Percentiles rank a stretch among this genome's conserved stretches.
Evolutionary conservation across 1,140 invertebrate genomes (phyloP).

Genomic region (Spodoptera litura): DNA sequence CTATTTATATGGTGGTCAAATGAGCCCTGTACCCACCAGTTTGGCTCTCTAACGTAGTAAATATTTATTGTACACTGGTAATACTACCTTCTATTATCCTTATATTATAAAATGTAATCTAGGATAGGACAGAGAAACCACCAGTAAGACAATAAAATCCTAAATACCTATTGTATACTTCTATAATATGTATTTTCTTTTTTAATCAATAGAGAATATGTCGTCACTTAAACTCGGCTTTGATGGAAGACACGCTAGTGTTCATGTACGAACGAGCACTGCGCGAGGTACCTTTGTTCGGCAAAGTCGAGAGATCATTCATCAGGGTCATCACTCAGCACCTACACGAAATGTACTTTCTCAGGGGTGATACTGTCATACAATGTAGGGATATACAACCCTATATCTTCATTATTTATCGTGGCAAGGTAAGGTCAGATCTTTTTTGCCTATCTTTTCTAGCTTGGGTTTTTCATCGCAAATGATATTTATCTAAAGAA

Average conservation of each 20-base stretch:
- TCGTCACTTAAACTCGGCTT: slow-evolving; percentile 75
- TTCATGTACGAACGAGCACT: slow-evolving; percentile 83
- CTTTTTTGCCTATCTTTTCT: too few species aligned
- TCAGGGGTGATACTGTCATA: slow-evolving; percentile 79
- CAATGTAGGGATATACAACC: slow-evolving; percentile 79
- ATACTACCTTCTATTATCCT: too few species aligned
- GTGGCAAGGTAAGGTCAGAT: slow-evolving; percentile 69
- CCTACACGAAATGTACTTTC: slow-evolving; percentile 81
- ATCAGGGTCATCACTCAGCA: slow-evolving; percentile 83
- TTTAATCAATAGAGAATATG: slow-evolving; percentile 71
- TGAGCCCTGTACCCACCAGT: too few species aligned
- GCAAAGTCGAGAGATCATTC: slow-evolving; percentile 82
- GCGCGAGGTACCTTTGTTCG: slow-evolving; percentile 81
- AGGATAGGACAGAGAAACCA: too few species aligned
- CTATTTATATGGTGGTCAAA: too few species aligned
- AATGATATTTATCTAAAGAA: too few species aligned
- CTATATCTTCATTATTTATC: slow-evolving; percentile 80
- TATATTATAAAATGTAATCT: too few species aligned
- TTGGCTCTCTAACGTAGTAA: too few species aligned
- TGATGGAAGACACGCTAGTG: slow-evolving; percentile 84
- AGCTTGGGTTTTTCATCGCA: too few species aligned
- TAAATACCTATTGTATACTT: too few species aligned
- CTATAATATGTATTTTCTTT: not conserved
- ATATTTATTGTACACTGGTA: too few species aligned
- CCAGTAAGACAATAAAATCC: too few species aligned